A percentile compares a stretch with the other conserved stretches of the same genome.
These are phyloP conservation scores for Panzeria rudis DNA, from an alignment of 2,888 invertebrate species.

Conservation along the genomic window DNA sequence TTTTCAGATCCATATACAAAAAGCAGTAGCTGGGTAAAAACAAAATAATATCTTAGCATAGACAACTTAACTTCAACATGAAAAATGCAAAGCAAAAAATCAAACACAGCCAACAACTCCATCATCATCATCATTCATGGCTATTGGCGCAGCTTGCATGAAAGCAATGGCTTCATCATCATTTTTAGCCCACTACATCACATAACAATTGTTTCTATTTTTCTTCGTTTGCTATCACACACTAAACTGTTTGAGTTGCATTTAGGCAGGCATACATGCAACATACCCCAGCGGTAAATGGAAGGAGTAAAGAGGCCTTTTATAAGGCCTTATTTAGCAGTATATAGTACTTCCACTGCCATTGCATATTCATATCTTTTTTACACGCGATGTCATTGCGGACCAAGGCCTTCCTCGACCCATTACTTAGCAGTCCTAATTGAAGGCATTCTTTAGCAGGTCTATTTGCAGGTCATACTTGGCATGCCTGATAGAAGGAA, in stretches of 20 bases:
- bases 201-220: constrained; percentile 45
- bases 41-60: constrained; percentile 36
- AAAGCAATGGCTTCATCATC: constrained; percentile 50
- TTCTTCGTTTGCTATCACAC: not conserved
- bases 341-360: no score
- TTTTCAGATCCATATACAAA: constrained; percentile 23
- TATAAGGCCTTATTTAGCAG: no score
- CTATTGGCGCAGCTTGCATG: constrained; percentile 27
- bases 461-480: no score
- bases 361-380: no score
- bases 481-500: no score
- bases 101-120: constrained; percentile 28
- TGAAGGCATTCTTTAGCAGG: no score
- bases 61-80: constrained; percentile 40
- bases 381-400: no score
- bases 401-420: no score
- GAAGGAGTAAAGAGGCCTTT: no score
- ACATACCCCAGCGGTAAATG: no score
- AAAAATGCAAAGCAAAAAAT: not conserved
- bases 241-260: constrained; percentile 32
- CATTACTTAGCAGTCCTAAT: no score
- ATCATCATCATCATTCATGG: constrained; percentile 49
- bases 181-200: constrained; percentile 17
- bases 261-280: constrained; percentile 18
- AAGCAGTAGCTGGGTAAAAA: constrained; percentile 46